Evolutionary conservation across 2,888 invertebrate genomes (phyloP), one percentile per base, ranked within the genome.

Genomic region (Drosophila borealis): DNA sequence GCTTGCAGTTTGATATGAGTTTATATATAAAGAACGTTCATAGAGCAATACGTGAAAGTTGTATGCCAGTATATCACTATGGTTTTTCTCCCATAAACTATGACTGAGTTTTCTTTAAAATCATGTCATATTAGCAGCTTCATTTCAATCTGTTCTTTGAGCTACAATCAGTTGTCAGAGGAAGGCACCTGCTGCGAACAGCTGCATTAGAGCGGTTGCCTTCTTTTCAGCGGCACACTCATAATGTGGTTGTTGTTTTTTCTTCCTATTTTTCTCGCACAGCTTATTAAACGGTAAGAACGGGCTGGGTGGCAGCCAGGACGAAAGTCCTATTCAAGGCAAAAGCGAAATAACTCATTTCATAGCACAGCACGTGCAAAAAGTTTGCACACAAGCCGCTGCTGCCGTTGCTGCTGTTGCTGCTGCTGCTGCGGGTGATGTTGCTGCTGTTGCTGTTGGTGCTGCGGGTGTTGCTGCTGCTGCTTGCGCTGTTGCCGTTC

Each of bases 361-460:
- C 65, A 81, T 45, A 53, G 62, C 81, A 81, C 81, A 88, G 82
- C 85, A 82, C 82, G 81, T 67, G 66, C 62, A 49, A 81, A 77
- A 78, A 80, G 73, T 75, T 77, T 49, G 29, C 66, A 41, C 29
- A 45, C 70, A 69, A 46, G 48, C 41, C 29, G 33, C n/a, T 21
- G 45, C 13, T 61, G 21, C 29, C 2, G 29, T 8, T 29, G 29
- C 29, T 8, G 25, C 19, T 34, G 53, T 17, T 49, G 51, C 19
- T 46, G 56, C 39, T 45, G 34, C 19, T 39, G 53, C 29, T 44
- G 48, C 33, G 21, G 3, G 21, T 21, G 21, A 21, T 46, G 55
- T 9, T 44, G 39, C 14, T 54, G 54, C 4, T 19, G 44, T 8
- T 34, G 62, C 19, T 37, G 53, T n/a, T 33, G 46, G 5, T 11